Evolutionary conservation across 2,888 invertebrate genomes (phyloP).

Genomic region (Rhyacophila evoluta): DNA sequence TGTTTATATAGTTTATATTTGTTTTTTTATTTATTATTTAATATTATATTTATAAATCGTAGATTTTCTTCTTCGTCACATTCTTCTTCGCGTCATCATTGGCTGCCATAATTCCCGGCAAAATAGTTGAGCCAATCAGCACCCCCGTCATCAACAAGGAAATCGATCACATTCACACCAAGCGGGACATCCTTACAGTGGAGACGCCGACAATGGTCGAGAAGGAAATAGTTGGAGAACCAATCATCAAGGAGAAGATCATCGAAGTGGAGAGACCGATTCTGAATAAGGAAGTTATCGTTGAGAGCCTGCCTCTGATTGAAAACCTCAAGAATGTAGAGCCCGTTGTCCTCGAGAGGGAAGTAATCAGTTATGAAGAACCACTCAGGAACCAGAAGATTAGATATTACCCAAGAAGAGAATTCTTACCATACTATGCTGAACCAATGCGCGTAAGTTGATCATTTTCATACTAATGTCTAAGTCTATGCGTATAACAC

Average conservation of each 20-base stretch:
- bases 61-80: neutral
- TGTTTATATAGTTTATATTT: no score
- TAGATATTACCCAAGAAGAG: neutral
- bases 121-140: neutral
- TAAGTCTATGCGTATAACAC: no score
- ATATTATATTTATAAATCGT: neutral
- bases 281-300: neutral
- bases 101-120: neutral
- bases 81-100: neutral
- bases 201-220: neutral
- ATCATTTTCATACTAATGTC: neutral
- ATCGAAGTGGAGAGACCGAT: neutral
- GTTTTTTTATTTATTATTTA: neutral
- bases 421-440: neutral
- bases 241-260: neutral
- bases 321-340: neutral
- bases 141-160: neutral
- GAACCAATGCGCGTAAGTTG: neutral
- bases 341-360: neutral
- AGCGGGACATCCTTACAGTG: neutral
- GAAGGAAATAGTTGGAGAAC: neutral
- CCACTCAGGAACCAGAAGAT: neutral
- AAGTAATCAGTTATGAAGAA: neutral
- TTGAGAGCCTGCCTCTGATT: neutral
- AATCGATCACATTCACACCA: neutral